Base-by-base conservation (phyloP, 2,888 invertebrate genomes). In the Scaptomyza caliginosa region DNA sequence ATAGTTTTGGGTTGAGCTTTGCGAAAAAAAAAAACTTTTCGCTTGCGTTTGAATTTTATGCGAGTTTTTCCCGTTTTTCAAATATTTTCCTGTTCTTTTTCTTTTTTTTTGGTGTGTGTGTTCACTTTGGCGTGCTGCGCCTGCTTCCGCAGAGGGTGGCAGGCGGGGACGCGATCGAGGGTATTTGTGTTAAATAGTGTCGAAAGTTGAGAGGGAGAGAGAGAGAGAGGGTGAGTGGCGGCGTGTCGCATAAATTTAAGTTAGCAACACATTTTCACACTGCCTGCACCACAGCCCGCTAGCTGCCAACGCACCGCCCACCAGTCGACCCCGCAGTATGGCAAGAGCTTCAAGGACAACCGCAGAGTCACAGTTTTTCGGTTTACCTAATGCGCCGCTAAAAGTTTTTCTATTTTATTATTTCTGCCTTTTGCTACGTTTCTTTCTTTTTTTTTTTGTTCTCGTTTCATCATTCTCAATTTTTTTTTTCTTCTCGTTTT, bases 381-480 rank as follows among this genome's bases (percentile, higher is more conserved):
- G 81, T 82, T 81, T 85, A 83, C 83, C 87, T 87, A 87, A 81
- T 81, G 83, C 83, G 79, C 81, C 86, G 80, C 88, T 87, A 87
- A 81, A 81, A 81, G 81, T 81, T 81, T 87, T 82, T 63, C 88
- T 81, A 87, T 81, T 87, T 87, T 81, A 81, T 81, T 81, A 81
- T 81, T 87, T 82, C 67, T 77, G 86, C 54, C 59, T 56, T 77
- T 74, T 59, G 80, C 68, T 67, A 57, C 67, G 69, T 58, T 73
- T 67, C 30, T 48, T 11, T 26, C 55, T 68, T 45, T 16, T 28
- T n/a, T 42, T 39, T 2, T 34, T 38, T 16, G 5, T 49, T 30
- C n/a, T n/a, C 26, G n/a, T n/a, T 42, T 39, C 3, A 38, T 38
- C 19, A 6, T 49, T 30, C n/a, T n/a, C 26, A 13, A 21, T 17